Base-by-base conservation (phyloP, 2,797 vertebrate species). In the Tamandua tetradactyla region DNA sequence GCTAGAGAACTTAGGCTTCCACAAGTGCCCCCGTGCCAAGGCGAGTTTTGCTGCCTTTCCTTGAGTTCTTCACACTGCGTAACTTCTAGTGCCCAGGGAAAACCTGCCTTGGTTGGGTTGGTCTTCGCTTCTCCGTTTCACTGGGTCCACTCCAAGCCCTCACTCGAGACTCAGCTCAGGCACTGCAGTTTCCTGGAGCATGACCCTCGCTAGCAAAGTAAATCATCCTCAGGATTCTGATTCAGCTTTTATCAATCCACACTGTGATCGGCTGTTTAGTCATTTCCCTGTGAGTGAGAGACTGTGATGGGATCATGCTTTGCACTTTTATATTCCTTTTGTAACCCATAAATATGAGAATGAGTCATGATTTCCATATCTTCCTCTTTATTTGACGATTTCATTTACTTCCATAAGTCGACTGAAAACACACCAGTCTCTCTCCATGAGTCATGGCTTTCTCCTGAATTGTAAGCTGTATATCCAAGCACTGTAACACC, bases 341-440 rank as follows among this genome's bases (percentile, higher is more conserved):
- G 40, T 68, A 72, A 30, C 32, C 11, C 37, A 40, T 64, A 32
- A 35, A 35, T 42, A 32, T 27, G 35, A 75, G 23, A 57, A 69
- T 32, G 47, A 47, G 30, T 62, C 15, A 11, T 0, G 1, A 74
- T 37, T 74, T 82, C 18, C 15, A 18, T 69, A 23, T 69, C 13
- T 1, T 68, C 25, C 25, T 71, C 68, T 88, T 18, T 10, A 13
- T 86, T 55, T 78, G 52, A 92, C 27, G 86, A 20, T 68, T 83
- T 74, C 40, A 18, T 68, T 79, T 82, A 62, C 4, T 89, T 68
- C 15, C 4, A 3, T 59, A 13, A 75, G 37, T 52, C 93, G 75
- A 66, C 79, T 71, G 84, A 89, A 94, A 75, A 74, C 27, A 37
- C 12, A 62, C 32, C n/a, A 44, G 44, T 47, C 78, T 88, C 57